Percentiles rank a stretch among this genome's conserved stretches.
phyloP scores from a whole-genome alignment of 2,113 vertebrate species.

The Chloebia gouldiae region DNA sequence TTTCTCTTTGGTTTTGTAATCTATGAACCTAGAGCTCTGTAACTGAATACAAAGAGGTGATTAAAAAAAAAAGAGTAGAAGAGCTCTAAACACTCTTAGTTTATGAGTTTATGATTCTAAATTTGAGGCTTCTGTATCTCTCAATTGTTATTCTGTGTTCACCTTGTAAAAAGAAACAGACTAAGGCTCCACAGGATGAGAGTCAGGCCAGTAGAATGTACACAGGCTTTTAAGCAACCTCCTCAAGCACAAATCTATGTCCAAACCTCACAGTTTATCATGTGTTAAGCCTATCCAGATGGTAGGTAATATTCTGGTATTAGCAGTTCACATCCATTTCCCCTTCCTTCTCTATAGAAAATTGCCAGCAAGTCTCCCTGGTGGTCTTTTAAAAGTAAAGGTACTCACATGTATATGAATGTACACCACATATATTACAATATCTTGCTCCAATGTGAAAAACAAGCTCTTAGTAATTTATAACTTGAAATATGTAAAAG shows the following conservation, averaged over 20 bases:
- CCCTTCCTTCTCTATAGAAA: not conserved
- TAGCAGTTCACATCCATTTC: conserved; percentile 22
- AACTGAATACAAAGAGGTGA: not conserved
- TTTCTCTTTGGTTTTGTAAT: not conserved
- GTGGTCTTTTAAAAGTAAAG: conserved; percentile 19
- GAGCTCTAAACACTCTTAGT: not conserved
- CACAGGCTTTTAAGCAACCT: not conserved
- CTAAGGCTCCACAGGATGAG: not conserved
- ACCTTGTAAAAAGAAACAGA: not conserved
- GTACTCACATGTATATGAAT: not conserved
- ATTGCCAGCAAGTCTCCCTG: not conserved
- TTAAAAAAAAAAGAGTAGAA: not conserved
- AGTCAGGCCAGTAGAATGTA: not conserved
- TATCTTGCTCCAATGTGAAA: not conserved
- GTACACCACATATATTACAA: not conserved
- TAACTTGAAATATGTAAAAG: not conserved
- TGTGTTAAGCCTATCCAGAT: conserved; percentile 41
- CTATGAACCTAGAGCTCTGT: not conserved
- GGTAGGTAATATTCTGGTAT: conserved; percentile 17
- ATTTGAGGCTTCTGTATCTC: not conserved
- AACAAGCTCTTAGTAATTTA: not conserved
- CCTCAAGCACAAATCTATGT: not conserved
- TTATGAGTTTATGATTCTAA: not conserved
- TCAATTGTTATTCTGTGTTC: not conserved
- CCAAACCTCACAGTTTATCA: conserved; percentile 49